Conservation (phyloP, 2,113 vertebrate genomes). For the Paracanthobrama guichenoti region DNA sequence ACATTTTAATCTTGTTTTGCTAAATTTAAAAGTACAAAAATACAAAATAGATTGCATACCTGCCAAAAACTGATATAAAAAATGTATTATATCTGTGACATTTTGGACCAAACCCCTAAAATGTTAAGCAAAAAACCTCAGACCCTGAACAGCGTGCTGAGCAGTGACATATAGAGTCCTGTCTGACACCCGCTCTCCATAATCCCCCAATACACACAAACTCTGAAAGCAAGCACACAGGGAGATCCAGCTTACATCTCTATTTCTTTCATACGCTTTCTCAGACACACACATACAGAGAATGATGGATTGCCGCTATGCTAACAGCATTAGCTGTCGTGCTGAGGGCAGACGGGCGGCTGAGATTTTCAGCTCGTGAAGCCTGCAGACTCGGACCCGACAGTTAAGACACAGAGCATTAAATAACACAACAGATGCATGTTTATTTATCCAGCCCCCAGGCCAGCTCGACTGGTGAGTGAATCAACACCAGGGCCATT, state of each 20-base stretch:
- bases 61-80: background rate
- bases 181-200: slow-evolving; percentile 44
- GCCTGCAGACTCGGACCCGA: slow-evolving; percentile 4
- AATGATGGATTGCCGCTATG: slow-evolving; percentile 41
- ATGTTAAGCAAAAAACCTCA: background rate
- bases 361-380: slow-evolving; percentile 6
- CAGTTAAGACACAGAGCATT: slow-evolving; percentile 48
- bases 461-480: slow-evolving; percentile 56
- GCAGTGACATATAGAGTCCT: slow-evolving; percentile 16
- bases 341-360: slow-evolving; percentile 29
- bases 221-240: slow-evolving; percentile 38
- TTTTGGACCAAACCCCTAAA: background rate
- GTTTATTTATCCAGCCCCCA: slow-evolving; percentile 67
- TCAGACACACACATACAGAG: background rate
- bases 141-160: background rate
- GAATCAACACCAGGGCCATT: slow-evolving; percentile 66
- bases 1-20: background rate
- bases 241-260: slow-evolving; percentile 44
- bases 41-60: background rate
- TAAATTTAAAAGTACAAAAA: background rate
- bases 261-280: slow-evolving; percentile 25
- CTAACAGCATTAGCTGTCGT: slow-evolving; percentile 39
- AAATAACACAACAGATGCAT: slow-evolving; percentile 66
- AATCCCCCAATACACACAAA: slow-evolving; percentile 53
- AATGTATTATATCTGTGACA: too few relatives aligned